Percentiles rank a stretch among this genome's conserved stretches.
Conservation (phyloP, 2,797 vertebrate species). For the Threskiornis aethiopicus region DNA sequence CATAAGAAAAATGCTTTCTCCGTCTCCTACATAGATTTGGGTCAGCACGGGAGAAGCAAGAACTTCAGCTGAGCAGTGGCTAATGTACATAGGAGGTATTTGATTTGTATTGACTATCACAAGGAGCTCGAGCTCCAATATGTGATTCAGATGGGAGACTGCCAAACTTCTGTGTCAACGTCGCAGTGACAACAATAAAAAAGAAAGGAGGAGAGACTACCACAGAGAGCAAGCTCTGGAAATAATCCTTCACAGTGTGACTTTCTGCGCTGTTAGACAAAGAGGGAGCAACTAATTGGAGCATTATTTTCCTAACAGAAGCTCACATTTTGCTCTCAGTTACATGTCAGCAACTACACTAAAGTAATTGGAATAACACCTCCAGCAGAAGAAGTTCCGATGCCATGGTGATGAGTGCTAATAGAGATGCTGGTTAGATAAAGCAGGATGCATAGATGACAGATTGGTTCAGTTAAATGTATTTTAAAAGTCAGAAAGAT, state of each 20-base stretch:
- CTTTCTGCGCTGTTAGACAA: background rate
- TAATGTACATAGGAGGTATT: background rate
- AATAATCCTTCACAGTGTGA: background rate
- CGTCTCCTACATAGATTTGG: background rate
- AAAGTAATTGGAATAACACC: slow-evolving; percentile 50
- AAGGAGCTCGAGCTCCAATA: background rate
- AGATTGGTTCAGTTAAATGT: background rate
- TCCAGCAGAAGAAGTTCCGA: slow-evolving; percentile 22
- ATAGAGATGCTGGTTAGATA: background rate
- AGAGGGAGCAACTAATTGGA: slow-evolving; percentile 46
- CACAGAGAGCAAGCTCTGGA: background rate
- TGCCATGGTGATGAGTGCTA: slow-evolving; percentile 23
- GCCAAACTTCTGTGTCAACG: background rate
- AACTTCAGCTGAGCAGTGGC: background rate
- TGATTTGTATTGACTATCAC: background rate
- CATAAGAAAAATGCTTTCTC: background rate
- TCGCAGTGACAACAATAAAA: background rate
- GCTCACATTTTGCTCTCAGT: slow-evolving; percentile 13
- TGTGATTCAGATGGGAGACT: background rate
- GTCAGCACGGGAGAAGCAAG: background rate
- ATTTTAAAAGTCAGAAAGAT: background rate
- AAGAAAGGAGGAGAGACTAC: background rate
- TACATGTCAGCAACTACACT: slow-evolving; percentile 22
- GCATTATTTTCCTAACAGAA: slow-evolving; percentile 46
- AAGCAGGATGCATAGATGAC: background rate